Percentiles rank a stretch among this genome's conserved stretches.
Evolutionary conservation across 2,888 invertebrate species (phyloP).

Genomic region (Rugalucina vietnamica): DNA sequence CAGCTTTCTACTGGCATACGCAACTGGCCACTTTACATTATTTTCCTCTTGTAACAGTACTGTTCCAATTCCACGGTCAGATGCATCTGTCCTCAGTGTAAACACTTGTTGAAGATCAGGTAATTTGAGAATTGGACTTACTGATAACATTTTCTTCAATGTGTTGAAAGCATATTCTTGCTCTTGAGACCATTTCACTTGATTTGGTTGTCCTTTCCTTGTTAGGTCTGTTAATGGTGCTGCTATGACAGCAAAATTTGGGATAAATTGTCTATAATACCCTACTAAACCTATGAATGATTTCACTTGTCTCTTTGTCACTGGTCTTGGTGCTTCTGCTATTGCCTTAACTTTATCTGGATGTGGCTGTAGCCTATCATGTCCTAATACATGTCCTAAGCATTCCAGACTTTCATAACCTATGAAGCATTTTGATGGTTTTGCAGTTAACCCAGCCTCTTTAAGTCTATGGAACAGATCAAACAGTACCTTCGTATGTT

Average conservation of each 20-base stretch:
- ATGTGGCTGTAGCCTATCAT: conserved; percentile 8
- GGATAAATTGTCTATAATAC: conserved; percentile 25
- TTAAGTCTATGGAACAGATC: conserved; percentile 41
- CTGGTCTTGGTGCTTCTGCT: conserved; percentile 10
- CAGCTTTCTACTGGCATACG: conserved; percentile 69
- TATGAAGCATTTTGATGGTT: conserved; percentile 37
- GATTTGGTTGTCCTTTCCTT: conserved; percentile 44
- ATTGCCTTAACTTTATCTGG: conserved; percentile 32
- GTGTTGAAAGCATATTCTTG: conserved; percentile 17
- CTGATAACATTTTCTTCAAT: background rate
- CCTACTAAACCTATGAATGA: conserved; percentile 21
- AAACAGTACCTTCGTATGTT: conserved; percentile 43
- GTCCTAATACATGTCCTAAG: conserved; percentile 41
- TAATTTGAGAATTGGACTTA: conserved; percentile 41
- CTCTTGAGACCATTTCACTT: conserved; percentile 32
- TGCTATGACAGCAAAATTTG: conserved; percentile 47
- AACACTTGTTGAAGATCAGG: conserved; percentile 60
- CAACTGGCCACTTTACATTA: conserved; percentile 57
- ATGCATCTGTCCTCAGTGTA: conserved; percentile 67
- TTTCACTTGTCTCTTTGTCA: background rate
- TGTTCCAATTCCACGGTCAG: conserved; percentile 64
- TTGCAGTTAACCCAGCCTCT: conserved; percentile 51
- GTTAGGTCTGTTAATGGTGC: conserved; percentile 55
- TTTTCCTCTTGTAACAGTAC: conserved; percentile 60
- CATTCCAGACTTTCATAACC: conserved; percentile 21